Conservation (phyloP, 2,888 invertebrate genomes). For the Cantharis rufa region DNA sequence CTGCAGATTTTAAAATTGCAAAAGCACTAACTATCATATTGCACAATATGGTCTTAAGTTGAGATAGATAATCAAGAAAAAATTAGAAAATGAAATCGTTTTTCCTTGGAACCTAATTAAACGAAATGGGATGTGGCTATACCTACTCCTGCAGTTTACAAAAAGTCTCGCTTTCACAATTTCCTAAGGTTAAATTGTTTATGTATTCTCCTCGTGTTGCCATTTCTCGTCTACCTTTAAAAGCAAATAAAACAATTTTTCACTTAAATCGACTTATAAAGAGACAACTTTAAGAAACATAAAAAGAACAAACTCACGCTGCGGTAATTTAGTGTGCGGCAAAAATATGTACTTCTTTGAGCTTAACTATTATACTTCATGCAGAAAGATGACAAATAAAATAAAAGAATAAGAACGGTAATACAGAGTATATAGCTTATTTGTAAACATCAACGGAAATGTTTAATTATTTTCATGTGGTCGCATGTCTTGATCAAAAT, state of each 20-base stretch:
- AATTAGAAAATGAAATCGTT: background rate
- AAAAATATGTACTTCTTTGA: background rate
- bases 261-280: constrained; percentile 6
- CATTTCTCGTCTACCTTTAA: constrained; percentile 14
- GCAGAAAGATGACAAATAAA: background rate
- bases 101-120: background rate
- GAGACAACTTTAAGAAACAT: background rate
- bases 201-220: constrained; percentile 18
- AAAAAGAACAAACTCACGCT: background rate
- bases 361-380: background rate
- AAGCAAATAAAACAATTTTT: constrained; percentile 23
- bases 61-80: background rate
- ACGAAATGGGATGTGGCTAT: constrained; percentile 9
- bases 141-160: constrained; percentile 4
- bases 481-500: background rate
- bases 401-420: background rate
- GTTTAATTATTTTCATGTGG: background rate
- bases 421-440: background rate
- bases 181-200: constrained; percentile 20
- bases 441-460: background rate
- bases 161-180: constrained; percentile 17
- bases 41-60: background rate
- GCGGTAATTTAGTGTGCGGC: background rate
- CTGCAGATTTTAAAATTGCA: background rate
- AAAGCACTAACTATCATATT: background rate